Percentiles rank a stretch among this genome's conserved stretches.
phyloP scores from a whole-genome alignment of 2,797 vertebrate genomes.

The Spea hammondii region DNA sequence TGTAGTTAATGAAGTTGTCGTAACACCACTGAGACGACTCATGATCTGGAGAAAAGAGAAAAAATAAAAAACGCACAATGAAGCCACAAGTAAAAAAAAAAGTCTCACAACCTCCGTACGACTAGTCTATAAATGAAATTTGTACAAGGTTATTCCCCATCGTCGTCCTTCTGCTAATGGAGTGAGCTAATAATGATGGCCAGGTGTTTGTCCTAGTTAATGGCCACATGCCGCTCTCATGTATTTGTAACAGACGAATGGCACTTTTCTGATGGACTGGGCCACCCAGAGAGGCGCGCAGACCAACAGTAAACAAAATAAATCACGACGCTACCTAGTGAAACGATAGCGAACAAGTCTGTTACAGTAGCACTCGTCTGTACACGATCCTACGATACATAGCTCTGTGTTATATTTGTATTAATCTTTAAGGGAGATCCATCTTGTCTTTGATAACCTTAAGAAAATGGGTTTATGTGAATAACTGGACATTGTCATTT shows the following conservation, averaged over 20 bases:
- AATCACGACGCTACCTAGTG: background rate
- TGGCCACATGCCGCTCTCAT: background rate
- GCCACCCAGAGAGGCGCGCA: background rate
- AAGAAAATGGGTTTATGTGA: too few species aligned
- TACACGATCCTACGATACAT: too few species aligned
- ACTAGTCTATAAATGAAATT: background rate
- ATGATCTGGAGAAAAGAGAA: slow-evolving; percentile 81
- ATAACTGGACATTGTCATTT: too few species aligned
- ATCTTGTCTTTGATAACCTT: too few species aligned
- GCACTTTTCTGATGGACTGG: background rate
- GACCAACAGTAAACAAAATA: slow-evolving; percentile 3
- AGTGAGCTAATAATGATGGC: background rate
- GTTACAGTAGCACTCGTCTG: too few species aligned
- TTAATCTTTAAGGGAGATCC: too few species aligned
- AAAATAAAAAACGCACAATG: slow-evolving; percentile 35
- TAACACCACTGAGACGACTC: slow-evolving; percentile 99
- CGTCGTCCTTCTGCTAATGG: background rate
- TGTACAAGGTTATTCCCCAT: background rate
- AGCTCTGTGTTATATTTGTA: too few species aligned
- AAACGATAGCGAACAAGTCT: background rate
- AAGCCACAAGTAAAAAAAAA: background rate
- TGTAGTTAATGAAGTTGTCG: slow-evolving; percentile 99
- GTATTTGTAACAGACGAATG: slow-evolving; percentile 5
- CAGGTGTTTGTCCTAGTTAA: slow-evolving; percentile 8
- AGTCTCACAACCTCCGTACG: background rate